phyloP scores from a whole-genome alignment of 2,888 invertebrate genomes.

The Cryptophagus acutangulus region DNA sequence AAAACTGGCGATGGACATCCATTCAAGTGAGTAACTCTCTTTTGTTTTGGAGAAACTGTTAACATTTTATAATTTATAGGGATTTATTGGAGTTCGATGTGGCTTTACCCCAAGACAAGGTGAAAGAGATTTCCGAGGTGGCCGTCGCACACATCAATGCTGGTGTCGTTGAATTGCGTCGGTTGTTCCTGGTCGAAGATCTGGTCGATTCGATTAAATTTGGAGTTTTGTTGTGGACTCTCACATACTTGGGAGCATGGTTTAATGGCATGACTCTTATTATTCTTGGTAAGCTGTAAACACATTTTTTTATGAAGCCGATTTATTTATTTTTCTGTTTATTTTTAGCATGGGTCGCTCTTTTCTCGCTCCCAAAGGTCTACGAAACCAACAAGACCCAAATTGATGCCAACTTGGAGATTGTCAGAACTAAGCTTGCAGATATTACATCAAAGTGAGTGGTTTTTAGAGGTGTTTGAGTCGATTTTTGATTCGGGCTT shows the following conservation, averaged over 20 bases:
- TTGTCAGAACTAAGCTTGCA: slow-evolving; percentile 81
- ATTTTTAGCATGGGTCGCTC: slow-evolving; percentile 78
- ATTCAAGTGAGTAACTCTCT: slow-evolving; percentile 73
- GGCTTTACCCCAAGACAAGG: slow-evolving; percentile 84
- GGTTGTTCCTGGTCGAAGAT: slow-evolving; percentile 95
- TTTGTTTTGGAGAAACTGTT: slow-evolving; percentile 1
- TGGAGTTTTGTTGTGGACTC: slow-evolving; percentile 89
- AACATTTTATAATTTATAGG: slow-evolving; percentile 44
- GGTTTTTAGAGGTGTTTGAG: slow-evolving; percentile 3
- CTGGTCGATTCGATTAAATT: slow-evolving; percentile 95
- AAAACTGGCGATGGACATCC: slow-evolving; percentile 96
- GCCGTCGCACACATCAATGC: slow-evolving; percentile 85
- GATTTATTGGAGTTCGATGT: slow-evolving; percentile 84
- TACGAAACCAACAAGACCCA: slow-evolving; percentile 92
- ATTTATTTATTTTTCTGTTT: slow-evolving; percentile 17
- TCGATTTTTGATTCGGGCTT: slow-evolving; percentile 19
- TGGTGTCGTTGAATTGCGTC: slow-evolving; percentile 74
- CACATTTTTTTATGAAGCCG: too few relatives aligned
- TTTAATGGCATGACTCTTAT: slow-evolving; percentile 99
- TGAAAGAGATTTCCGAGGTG: slow-evolving; percentile 80
- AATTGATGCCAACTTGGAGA: slow-evolving; percentile 85
- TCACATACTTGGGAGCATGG: slow-evolving; percentile 97
- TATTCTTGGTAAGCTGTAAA: slow-evolving; percentile 86
- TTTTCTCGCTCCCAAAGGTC: slow-evolving; percentile 94
- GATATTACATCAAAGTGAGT: slow-evolving; percentile 86